Evolutionary conservation across 2,888 invertebrate species (phyloP).

Genomic region (Pachliopta kotzebuea): DNA sequence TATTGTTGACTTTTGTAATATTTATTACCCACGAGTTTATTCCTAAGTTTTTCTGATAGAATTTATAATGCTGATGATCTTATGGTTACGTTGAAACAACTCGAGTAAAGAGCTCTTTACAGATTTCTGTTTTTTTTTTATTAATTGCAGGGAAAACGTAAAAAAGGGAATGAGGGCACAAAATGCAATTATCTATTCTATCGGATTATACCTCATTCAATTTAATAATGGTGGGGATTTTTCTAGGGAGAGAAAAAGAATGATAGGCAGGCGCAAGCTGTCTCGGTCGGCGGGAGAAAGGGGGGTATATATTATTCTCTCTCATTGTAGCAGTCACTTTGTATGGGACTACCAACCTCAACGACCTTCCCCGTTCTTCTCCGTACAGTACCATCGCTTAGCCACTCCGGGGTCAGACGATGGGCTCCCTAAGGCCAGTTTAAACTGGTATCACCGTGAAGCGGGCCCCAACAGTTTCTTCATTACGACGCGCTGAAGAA

Average conservation of each 20-base stretch:
- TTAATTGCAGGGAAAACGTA: no score
- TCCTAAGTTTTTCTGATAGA: no score
- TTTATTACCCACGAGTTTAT: no score
- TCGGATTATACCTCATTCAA: conserved; percentile 47
- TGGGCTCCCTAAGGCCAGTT: conserved; percentile 11
- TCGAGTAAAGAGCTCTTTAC: no score
- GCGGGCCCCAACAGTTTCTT: conserved; percentile 40
- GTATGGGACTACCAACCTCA: conserved; percentile 41
- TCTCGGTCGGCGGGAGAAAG: conserved; percentile 39
- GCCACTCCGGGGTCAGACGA: neutral
- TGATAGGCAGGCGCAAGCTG: conserved; percentile 44
- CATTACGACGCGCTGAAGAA: conserved; percentile 41
- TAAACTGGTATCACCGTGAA: conserved; percentile 31
- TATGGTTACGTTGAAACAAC: no score
- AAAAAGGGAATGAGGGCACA: neutral
- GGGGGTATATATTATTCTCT: conserved; percentile 45
- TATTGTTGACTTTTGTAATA: no score
- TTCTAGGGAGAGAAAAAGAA: conserved; percentile 43
- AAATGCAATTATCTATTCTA: neutral
- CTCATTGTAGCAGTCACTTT: conserved; percentile 48
- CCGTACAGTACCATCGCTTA: neutral
- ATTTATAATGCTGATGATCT: no score
- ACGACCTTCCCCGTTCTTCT: conserved; percentile 31
- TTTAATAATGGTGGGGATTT: conserved; percentile 52
- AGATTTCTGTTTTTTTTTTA: no score